Base-by-base conservation (phyloP, 2,797 vertebrate species). In the Anguilla anguilla region DNA sequence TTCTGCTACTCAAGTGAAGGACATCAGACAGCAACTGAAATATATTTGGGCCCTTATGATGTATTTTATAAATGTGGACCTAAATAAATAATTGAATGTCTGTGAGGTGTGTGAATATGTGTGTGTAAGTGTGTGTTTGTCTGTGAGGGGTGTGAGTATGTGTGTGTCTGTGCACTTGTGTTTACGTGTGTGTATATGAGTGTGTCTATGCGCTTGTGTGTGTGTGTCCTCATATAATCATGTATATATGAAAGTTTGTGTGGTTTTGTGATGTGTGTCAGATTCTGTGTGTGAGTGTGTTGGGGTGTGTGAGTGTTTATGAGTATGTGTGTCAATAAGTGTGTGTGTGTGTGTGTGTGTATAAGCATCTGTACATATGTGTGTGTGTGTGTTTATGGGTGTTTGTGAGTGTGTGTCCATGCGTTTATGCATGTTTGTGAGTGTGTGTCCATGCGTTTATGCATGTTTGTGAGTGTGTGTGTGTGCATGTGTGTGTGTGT, bases 61-160 rank as follows among this genome's bases (percentile, higher is more conserved):
- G 39, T 39, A 39, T 39, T 39, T 39, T 39, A 39, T 39, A 39
- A 39, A 39, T 39, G 39, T 39, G 39, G 39, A 39, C 39, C 39
- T 35, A 39, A 39, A 39, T 39, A 39, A 39, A 39, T 39, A 39
- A 39, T 39, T 39, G 2, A 39, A 39, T 39, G 39, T 39, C 39
- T 39, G 39, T 39, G 39, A 39, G 39, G 39, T 39, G 39, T 39
- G 39, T 39, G 39, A 39, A 39, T 39, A 39, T 39, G 39, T 39
- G 39, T 39, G 72, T 89, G 85, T 87, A 87, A 64, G 88, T 82
- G 86, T 46, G 77, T 57, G 69, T 87, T 35, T 43, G 85, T 35
- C 51, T 43, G 49, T 55, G 28, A 15, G 82, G 6, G 82, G 28
- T 67, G 57, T 87, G 74, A 87, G 86, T 87, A 88, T 79, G 88